Percentiles rank a stretch among this genome's conserved stretches.
These are phyloP conservation scores for Nebria ingens DNA, from an alignment of 1,140 invertebrate genomes.

Conservation along the genomic window DNA sequence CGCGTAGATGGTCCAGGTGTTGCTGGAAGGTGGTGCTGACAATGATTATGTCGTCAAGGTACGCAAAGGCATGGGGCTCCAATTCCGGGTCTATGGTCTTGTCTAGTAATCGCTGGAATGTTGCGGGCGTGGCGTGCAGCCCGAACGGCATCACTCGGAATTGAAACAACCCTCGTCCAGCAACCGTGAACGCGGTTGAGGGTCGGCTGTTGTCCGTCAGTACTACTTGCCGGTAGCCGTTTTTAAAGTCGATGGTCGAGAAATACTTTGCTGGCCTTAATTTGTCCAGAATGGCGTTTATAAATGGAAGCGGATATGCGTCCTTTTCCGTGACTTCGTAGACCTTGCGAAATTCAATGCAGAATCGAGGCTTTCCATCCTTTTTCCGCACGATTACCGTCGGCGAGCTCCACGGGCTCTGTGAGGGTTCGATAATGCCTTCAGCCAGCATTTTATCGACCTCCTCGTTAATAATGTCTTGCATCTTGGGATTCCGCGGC, in stretches of 20 bases:
- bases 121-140: not conserved
- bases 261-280: conserved; percentile 24
- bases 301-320: conserved; percentile 19
- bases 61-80: conserved; percentile 18
- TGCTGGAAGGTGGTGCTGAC: conserved; percentile 21
- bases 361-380: conserved; percentile 16
- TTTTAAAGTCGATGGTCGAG: conserved; percentile 23
- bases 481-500: not conserved
- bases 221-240: conserved; percentile 19
- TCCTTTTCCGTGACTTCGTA: conserved; percentile 23
- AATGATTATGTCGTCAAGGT: conserved; percentile 26
- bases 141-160: not conserved
- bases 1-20: conserved; percentile 20
- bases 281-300: conserved; percentile 12
- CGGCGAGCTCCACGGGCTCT: conserved; percentile 11
- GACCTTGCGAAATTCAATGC: conserved; percentile 22
- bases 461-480: conserved; percentile 6
- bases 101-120: conserved; percentile 3
- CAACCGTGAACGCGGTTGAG: not conserved
- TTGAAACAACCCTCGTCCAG: not conserved
- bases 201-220: not conserved
- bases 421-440: not conserved
- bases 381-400: conserved; percentile 12
- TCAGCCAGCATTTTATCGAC: not conserved
- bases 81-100: conserved; percentile 15